These are phyloP conservation scores for Diploscapter pachys DNA, from an alignment of 1,140 invertebrate genomes.

Conservation along the genomic window DNA sequence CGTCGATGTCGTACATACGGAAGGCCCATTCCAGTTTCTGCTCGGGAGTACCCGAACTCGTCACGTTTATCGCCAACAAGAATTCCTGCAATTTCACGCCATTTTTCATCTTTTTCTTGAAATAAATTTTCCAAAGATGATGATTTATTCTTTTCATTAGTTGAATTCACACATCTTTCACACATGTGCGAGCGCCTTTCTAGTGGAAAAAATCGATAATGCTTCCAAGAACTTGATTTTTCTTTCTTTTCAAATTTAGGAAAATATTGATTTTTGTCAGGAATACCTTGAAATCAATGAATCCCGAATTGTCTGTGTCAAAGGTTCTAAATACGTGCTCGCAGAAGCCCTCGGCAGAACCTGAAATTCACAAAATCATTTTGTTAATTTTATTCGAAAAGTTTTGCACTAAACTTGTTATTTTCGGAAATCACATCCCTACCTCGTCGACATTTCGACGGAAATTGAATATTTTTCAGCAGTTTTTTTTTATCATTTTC, in stretches of 20 bases:
- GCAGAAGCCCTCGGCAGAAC: constrained; percentile 96
- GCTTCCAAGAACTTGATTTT: not conserved
- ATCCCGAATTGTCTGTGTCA: constrained; percentile 84
- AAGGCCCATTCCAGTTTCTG: constrained; percentile 99
- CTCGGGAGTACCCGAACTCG: constrained; percentile 90
- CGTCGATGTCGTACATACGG: constrained; percentile 90
- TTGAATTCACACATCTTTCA: no score
- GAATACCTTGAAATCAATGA: constrained; percentile 80
- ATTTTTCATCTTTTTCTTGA: not conserved
- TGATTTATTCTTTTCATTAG: no score
- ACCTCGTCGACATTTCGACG: no score
- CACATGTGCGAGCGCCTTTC: no score
- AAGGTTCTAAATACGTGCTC: constrained; percentile 98
- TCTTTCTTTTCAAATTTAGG: not conserved
- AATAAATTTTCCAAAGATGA: not conserved
- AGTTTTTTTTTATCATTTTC: no score
- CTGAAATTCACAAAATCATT: constrained; percentile 64
- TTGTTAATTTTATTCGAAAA: no score
- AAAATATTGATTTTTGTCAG: no score
- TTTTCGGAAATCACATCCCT: no score
- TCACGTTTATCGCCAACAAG: constrained; percentile 93
- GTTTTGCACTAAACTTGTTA: no score
- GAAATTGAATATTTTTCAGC: no score
- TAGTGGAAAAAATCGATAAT: no score
- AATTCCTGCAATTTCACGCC: constrained; percentile 64